A percentile compares a stretch with the other conserved stretches of the same genome.
Evolutionary conservation across 2,888 invertebrate genomes (phyloP).

Genomic region (Drosophila ustulata): DNA sequence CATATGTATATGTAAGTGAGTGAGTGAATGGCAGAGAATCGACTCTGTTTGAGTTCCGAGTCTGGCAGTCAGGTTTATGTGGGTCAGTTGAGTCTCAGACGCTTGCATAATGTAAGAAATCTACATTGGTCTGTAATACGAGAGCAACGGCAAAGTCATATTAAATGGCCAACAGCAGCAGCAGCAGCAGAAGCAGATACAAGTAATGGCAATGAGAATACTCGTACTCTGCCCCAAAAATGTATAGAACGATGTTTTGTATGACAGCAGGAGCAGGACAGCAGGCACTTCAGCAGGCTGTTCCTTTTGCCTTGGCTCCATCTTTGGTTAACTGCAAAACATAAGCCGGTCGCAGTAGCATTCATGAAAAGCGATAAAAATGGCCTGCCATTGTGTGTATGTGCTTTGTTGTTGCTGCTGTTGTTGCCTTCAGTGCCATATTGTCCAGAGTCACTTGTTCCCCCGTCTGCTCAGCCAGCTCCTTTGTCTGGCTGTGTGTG

Average conservation of each 20-base stretch:
- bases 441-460: constrained; percentile 57
- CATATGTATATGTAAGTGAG: constrained; percentile 19
- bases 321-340: constrained; percentile 76
- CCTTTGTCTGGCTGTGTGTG: constrained; percentile 59
- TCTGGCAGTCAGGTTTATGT: constrained; percentile 30
- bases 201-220: constrained; percentile 61
- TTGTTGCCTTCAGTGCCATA: constrained; percentile 58
- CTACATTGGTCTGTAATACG: constrained; percentile 6
- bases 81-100: constrained; percentile 47
- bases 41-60: constrained; percentile 2
- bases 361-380: constrained; percentile 79
- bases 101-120: constrained; percentile 67
- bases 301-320: constrained; percentile 34
- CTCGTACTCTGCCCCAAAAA: constrained; percentile 35
- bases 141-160: constrained; percentile 58
- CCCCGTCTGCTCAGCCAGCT: constrained; percentile 27
- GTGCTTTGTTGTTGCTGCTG: constrained; percentile 18
- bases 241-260: constrained; percentile 14
- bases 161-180: constrained; percentile 58
- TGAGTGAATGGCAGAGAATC: constrained; percentile 40
- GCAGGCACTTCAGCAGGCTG: constrained; percentile 47
- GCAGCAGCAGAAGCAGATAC: constrained; percentile 30
- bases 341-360: constrained; percentile 71
- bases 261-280: neutral
- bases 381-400: constrained; percentile 69